Conservation (phyloP, 2,888 invertebrate genomes). For the Stenotaenia linearis region DNA sequence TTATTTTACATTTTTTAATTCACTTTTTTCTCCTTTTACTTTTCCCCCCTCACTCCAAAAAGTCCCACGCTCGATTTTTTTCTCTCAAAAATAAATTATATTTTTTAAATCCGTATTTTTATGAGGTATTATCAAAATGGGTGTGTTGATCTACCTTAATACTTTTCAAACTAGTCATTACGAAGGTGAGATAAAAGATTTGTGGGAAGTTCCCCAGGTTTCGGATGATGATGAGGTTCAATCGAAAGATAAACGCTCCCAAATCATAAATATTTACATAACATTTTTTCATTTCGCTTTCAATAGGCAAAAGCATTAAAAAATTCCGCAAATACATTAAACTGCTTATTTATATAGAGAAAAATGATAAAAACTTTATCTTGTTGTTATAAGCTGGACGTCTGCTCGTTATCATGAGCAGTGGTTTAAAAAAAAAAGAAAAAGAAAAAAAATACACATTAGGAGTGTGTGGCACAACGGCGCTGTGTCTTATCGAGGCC, state of each 20-base stretch:
- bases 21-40: background rate
- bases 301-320: background rate
- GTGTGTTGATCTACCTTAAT: background rate
- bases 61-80: background rate
- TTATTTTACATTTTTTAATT: background rate
- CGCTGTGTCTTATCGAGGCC: slow-evolving; percentile 17
- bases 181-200: background rate
- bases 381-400: background rate
- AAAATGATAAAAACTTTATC: background rate
- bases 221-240: background rate
- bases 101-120: background rate
- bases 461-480: slow-evolving; percentile 4
- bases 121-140: background rate
- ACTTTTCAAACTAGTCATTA: background rate
- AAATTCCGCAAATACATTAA: background rate
- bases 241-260: background rate
- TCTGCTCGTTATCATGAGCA: background rate
- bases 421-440: background rate
- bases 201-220: background rate
- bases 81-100: background rate
- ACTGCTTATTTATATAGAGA: background rate
- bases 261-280: background rate
- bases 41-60: background rate
- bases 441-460: slow-evolving; percentile 22
- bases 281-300: background rate